A percentile compares a stretch with the other conserved stretches of the same genome.
Conservation (phyloP, 2,113 vertebrate species). For the Oncorhynchus nerka region DNA sequence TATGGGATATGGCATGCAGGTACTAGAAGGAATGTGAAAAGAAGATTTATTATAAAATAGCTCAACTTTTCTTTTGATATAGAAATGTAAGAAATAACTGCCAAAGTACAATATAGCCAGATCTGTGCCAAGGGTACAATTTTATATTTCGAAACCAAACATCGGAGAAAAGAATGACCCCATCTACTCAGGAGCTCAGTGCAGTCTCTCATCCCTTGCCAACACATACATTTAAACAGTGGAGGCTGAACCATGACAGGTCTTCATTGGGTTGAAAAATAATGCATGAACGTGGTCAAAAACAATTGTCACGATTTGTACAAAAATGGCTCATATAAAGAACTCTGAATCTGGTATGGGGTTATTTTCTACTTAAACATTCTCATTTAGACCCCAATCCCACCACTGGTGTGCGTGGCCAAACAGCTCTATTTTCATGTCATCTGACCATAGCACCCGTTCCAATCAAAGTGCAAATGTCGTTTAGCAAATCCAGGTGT, state of each 20-base stretch:
- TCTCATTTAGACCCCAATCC: too few relatives aligned
- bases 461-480: too few relatives aligned
- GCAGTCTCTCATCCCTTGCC: conserved; percentile 45
- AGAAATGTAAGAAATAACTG: conserved; percentile 10
- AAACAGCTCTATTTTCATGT: too few relatives aligned
- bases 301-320: not conserved
- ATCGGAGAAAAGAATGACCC: conserved; percentile 60
- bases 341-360: not conserved
- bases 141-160: conserved; percentile 57
- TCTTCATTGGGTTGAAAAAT: conserved; percentile 23
- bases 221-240: conserved; percentile 34
- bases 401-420: too few relatives aligned
- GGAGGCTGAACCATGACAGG: conserved; percentile 24
- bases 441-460: too few relatives aligned
- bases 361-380: too few relatives aligned
- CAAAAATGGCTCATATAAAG: too few relatives aligned
- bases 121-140: conserved; percentile 47
- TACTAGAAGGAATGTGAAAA: conserved; percentile 32
- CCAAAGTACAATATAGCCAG: conserved; percentile 35
- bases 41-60: conserved; percentile 17
- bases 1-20: conserved; percentile 27
- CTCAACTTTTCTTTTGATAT: conserved; percentile 36
- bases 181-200: conserved; percentile 39
- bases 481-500: too few relatives aligned
- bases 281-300: conserved; percentile 26